Percentiles rank a stretch among this genome's conserved stretches.
Conservation (phyloP, 2,113 vertebrate genomes). For the Otolemur garnettii region DNA sequence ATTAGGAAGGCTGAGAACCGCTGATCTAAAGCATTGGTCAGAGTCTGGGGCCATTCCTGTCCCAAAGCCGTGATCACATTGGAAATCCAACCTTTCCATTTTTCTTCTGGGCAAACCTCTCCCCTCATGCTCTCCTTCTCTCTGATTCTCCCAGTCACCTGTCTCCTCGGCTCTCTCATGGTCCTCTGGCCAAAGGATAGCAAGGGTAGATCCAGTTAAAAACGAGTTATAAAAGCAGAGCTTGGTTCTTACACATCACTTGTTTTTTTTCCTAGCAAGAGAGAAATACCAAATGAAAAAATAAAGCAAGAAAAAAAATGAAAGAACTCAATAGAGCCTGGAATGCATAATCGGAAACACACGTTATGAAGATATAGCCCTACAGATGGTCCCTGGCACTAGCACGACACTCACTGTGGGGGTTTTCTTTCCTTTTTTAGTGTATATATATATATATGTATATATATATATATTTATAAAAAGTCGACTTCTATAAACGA, state of each 20-base stretch:
- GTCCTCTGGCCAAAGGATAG: slow-evolving; percentile 80
- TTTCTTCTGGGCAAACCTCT: slow-evolving; percentile 39
- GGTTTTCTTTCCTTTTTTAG: slow-evolving; percentile 51
- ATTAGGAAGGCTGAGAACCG: no score
- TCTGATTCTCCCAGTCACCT: background rate
- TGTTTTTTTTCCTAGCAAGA: slow-evolving; percentile 69
- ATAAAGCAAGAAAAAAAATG: slow-evolving; percentile 39
- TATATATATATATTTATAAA: slow-evolving; percentile 84
- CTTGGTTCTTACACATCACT: slow-evolving; percentile 76
- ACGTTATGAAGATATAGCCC: slow-evolving; percentile 86
- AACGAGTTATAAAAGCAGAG: slow-evolving; percentile 59
- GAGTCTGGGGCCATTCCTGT: background rate
- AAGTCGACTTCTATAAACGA: slow-evolving; percentile 92
- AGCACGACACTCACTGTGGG: slow-evolving; percentile 88
- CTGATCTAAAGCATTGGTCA: background rate
- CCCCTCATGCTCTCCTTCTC: background rate
- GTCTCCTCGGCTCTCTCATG: slow-evolving; percentile 48
- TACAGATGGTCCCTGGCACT: slow-evolving; percentile 88
- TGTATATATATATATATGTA: slow-evolving; percentile 75
- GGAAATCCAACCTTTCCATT: background rate
- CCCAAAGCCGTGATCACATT: background rate
- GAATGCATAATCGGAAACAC: slow-evolving; percentile 86
- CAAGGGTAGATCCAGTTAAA: slow-evolving; percentile 59
- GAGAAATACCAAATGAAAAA: slow-evolving; percentile 64
- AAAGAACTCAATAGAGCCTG: slow-evolving; percentile 78